Evolutionary conservation across 2,113 vertebrate species (phyloP).

Genomic region (Pongo pygmaeus): DNA sequence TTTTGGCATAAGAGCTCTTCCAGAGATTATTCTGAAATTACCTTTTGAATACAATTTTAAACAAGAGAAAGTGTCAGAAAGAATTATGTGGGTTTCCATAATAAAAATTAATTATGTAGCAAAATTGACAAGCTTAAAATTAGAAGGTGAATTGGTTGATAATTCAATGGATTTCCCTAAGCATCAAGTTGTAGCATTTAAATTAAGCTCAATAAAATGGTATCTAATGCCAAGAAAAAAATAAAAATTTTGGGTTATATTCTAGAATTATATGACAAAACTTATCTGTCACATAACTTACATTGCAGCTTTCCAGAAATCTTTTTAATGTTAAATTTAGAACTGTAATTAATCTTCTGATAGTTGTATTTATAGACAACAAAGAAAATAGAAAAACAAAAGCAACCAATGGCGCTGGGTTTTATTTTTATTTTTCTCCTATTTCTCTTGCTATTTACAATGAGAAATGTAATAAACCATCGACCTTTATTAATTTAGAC

Average conservation of each 20-base stretch:
- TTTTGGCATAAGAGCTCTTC: slow-evolving; percentile 32
- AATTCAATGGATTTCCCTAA: slow-evolving; percentile 49
- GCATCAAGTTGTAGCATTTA: neutral
- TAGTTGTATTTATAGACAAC: slow-evolving; percentile 11
- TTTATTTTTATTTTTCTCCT: slow-evolving; percentile 13
- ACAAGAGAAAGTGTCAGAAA: slow-evolving; percentile 32
- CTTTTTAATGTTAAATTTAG: neutral
- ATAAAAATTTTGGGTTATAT: neutral
- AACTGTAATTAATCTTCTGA: neutral
- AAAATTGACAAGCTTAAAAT: slow-evolving; percentile 30
- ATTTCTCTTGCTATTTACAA: neutral
- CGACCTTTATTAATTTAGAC: neutral
- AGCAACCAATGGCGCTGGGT: neutral
- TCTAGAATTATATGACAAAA: neutral
- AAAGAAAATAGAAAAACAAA: slow-evolving; percentile 30
- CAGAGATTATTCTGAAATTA: slow-evolving; percentile 33
- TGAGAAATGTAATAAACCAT: slow-evolving; percentile 6
- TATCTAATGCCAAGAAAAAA: neutral
- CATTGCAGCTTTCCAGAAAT: neutral
- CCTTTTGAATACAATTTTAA: slow-evolving; percentile 45
- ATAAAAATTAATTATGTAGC: slow-evolving; percentile 18
- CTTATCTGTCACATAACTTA: slow-evolving; percentile 10
- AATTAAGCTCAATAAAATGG: slow-evolving; percentile 46
- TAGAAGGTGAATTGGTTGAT: slow-evolving; percentile 24
- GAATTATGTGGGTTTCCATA: neutral